These are phyloP conservation scores for Rhinichthys osculus DNA, from an alignment of 2,797 vertebrate species.

Conservation along the genomic window DNA sequence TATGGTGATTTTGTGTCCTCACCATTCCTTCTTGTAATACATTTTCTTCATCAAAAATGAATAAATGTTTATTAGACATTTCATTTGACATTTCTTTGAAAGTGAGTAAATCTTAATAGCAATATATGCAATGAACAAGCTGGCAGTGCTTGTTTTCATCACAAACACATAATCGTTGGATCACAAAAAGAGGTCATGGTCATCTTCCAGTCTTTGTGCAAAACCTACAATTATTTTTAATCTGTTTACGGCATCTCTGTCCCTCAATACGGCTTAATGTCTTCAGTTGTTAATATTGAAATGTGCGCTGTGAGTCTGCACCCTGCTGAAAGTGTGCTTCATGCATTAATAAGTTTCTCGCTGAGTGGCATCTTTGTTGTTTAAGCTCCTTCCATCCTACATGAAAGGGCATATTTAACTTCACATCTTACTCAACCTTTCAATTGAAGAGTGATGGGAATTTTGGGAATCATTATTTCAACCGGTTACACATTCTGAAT, in stretches of 20 bases:
- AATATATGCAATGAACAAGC: too few relatives aligned
- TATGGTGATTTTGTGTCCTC: background rate
- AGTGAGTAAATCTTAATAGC: background rate
- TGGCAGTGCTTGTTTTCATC: background rate
- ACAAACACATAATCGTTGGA: background rate
- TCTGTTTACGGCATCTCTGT: background rate
- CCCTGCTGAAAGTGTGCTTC: background rate
- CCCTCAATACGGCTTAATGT: conserved; percentile 22
- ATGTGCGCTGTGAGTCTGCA: background rate
- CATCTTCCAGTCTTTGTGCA: background rate
- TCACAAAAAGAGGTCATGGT: conserved; percentile 14
- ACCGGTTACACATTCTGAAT: conserved; percentile 50
- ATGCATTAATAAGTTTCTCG: conserved; percentile 27
- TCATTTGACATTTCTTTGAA: background rate
- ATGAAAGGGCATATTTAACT: conserved; percentile 56
- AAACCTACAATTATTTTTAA: conserved; percentile 28
- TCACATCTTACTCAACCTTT: conserved; percentile 34
- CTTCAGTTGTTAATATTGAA: conserved; percentile 20
- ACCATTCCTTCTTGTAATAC: background rate
- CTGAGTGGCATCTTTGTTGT: conserved; percentile 32
- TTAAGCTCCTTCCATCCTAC: conserved; percentile 35
- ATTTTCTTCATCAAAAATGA: background rate
- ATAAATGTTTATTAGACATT: background rate
- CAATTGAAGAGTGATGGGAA: conserved; percentile 37
- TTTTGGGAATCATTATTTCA: conserved; percentile 52